A percentile compares a stretch with the other conserved stretches of the same genome.
Evolutionary conservation across 2,797 vertebrate species (phyloP).

Genomic region (Channallabes apus): DNA sequence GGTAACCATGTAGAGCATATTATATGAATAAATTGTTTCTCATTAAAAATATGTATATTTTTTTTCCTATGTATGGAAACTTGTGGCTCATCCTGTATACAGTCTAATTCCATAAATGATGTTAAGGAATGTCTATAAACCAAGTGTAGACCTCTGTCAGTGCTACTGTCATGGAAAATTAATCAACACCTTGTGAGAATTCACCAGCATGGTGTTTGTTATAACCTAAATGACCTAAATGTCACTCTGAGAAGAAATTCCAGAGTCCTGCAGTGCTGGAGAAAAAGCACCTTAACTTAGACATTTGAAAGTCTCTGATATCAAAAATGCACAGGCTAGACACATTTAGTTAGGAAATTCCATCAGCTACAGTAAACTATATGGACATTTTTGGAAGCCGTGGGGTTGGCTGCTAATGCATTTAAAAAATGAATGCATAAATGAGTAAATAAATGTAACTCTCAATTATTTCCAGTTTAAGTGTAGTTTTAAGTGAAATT

Average conservation of each 20-base stretch:
- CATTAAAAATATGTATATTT: too few relatives aligned
- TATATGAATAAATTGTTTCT: too few relatives aligned
- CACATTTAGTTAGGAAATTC: not conserved
- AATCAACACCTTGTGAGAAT: constrained; percentile 4
- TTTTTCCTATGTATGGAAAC: too few relatives aligned
- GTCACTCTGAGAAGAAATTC: not conserved
- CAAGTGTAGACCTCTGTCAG: not conserved
- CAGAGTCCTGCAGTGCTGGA: not conserved
- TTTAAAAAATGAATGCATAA: too few relatives aligned
- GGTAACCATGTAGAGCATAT: too few relatives aligned
- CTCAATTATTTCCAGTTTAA: not conserved
- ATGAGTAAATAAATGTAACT: not conserved
- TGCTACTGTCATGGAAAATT: not conserved
- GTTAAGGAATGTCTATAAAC: too few relatives aligned
- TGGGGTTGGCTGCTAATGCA: not conserved
- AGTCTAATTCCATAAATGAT: too few relatives aligned
- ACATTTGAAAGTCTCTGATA: not conserved
- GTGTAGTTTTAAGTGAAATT: not conserved
- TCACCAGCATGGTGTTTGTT: not conserved
- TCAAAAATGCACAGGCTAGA: not conserved
- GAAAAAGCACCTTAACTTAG: not conserved
- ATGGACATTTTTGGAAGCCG: not conserved
- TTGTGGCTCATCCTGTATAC: too few relatives aligned
- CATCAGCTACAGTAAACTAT: not conserved
- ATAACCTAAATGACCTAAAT: not conserved